Evolutionary conservation across 2,888 invertebrate species (phyloP).

Genomic region (Cerceris rybyensis): DNA sequence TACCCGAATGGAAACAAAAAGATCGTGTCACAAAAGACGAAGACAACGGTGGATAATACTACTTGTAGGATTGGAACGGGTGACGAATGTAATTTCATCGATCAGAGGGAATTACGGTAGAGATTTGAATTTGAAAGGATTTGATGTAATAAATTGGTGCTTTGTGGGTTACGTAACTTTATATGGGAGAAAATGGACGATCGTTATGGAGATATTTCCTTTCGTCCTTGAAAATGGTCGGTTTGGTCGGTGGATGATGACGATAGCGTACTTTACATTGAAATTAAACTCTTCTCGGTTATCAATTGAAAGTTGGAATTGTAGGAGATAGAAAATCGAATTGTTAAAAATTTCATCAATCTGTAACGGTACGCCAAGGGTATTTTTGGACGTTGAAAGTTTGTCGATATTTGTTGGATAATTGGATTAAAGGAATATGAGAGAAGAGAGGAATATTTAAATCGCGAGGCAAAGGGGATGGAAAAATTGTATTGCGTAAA

Average conservation of each 20-base stretch:
- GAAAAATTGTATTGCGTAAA: background rate
- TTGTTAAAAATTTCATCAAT: too few relatives aligned
- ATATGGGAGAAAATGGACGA: background rate
- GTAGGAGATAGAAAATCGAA: too few relatives aligned
- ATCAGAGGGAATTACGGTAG: background rate
- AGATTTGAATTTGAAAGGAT: background rate
- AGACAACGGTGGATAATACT: background rate
- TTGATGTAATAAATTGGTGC: background rate
- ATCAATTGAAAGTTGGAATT: background rate
- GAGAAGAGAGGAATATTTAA: background rate
- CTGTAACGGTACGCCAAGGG: too few relatives aligned
- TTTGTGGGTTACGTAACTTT: background rate
- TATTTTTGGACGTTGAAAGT: background rate
- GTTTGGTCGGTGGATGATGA: background rate
- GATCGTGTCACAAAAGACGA: background rate
- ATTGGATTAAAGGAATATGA: background rate
- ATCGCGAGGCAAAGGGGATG: background rate
- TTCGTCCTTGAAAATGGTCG: conserved; percentile 1
- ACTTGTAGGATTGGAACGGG: background rate
- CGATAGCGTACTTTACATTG: conserved; percentile 1
- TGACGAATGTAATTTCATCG: background rate
- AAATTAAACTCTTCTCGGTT: background rate
- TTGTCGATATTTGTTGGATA: background rate
- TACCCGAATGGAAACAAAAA: background rate
- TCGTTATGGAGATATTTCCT: background rate